Evolutionary conservation across 2,888 invertebrate species (phyloP).

Genomic region (Spilosoma lubricipeda): DNA sequence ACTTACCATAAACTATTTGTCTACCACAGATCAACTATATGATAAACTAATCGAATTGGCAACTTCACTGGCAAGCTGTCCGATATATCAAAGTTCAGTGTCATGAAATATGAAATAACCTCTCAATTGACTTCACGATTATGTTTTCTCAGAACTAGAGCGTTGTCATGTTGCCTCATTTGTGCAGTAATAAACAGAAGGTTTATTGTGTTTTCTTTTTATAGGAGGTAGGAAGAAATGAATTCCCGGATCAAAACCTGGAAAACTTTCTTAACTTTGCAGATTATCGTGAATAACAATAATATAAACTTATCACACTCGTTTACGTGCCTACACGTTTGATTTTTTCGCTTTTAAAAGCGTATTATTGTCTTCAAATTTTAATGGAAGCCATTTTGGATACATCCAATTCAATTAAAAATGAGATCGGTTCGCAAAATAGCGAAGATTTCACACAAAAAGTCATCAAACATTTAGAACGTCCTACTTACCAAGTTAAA

Average conservation of each 20-base stretch:
- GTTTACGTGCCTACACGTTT: no score
- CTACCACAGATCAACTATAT: not conserved
- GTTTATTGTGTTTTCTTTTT: not conserved
- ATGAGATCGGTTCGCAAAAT: not conserved
- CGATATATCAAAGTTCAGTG: not conserved
- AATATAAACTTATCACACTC: not conserved
- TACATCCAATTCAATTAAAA: not conserved
- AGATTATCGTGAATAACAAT: not conserved
- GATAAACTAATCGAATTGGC: not conserved
- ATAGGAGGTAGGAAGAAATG: not conserved
- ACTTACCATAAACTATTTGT: slow-evolving; percentile 3
- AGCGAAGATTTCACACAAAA: not conserved
- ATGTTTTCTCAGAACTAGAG: not conserved
- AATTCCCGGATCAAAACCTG: not conserved
- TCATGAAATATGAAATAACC: not conserved
- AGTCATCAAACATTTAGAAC: not conserved
- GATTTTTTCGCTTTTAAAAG: no score
- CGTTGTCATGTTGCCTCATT: not conserved
- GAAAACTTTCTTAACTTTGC: not conserved
- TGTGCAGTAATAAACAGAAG: not conserved
- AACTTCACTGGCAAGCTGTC: not conserved
- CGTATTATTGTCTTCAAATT: no score
- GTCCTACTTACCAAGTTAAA: not conserved
- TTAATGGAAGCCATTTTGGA: not conserved
- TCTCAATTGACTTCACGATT: not conserved